Conservation (phyloP, 2,888 invertebrate genomes). For the Gastracanthus pulcherrimus region DNA sequence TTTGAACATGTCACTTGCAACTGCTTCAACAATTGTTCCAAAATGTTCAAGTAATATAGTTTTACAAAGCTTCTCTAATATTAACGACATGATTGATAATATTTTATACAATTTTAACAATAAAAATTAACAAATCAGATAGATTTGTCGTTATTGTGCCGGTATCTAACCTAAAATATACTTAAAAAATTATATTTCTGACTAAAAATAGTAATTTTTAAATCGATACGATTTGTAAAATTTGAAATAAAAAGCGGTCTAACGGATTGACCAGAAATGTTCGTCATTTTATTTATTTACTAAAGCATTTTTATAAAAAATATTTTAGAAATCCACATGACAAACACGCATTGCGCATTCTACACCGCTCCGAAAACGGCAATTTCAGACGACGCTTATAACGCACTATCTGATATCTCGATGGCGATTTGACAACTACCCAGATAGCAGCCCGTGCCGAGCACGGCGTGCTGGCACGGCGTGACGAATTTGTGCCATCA, state of each 20-base stretch:
- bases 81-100: constrained; percentile 82
- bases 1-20: constrained; percentile 85
- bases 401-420: background rate
- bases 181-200: constrained; percentile 12
- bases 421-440: too few relatives aligned
- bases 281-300: constrained; percentile 42
- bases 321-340: constrained; percentile 8
- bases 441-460: too few relatives aligned
- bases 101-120: constrained; percentile 19
- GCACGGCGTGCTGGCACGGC: too few relatives aligned
- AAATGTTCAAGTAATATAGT: constrained; percentile 88
- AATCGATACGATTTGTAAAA: constrained; percentile 22
- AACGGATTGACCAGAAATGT: background rate
- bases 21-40: constrained; percentile 87
- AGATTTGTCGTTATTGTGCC: background rate
- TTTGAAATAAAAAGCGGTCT: background rate
- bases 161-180: constrained; percentile 34
- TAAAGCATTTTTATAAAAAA: constrained; percentile 28
- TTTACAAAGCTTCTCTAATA: constrained; percentile 85
- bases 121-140: background rate
- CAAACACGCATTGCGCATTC: background rate
- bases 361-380: background rate
- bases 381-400: background rate
- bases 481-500: too few relatives aligned
- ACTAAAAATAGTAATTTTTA: constrained; percentile 17